These are phyloP conservation scores for Pomatostomus ruficeps DNA, from an alignment of 2,113 vertebrate genomes.

Conservation along the genomic window DNA sequence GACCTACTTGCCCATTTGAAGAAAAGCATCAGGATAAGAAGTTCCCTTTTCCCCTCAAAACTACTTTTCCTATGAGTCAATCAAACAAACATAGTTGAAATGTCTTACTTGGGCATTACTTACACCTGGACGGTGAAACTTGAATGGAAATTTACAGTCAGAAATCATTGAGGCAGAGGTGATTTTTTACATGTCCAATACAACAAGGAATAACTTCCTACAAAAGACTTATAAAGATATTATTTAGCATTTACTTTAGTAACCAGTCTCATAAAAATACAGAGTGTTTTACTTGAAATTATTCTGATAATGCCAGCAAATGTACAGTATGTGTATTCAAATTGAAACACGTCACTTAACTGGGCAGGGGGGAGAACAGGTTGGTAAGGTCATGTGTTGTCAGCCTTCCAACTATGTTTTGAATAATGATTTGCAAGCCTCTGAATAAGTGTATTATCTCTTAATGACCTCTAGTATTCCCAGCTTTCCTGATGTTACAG, in stretches of 20 bases:
- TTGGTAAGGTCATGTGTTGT: neutral
- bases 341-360: neutral
- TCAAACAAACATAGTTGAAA: neutral
- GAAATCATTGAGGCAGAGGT: neutral
- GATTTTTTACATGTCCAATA: neutral
- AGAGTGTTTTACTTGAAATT: neutral
- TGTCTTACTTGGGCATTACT: neutral
- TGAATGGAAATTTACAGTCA: neutral
- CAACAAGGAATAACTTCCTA: neutral
- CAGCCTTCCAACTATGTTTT: neutral
- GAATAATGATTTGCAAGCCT: neutral
- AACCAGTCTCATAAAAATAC: neutral
- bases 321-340: neutral
- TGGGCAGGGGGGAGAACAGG: accelerated
- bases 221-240: neutral
- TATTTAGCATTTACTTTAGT: neutral
- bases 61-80: neutral
- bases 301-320: neutral
- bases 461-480: neutral
- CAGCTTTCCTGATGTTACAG: neutral
- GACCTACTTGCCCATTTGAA: neutral
- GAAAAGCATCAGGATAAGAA: neutral
- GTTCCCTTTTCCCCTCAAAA: neutral
- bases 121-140: neutral
- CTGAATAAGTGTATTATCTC: neutral